Base-by-base conservation (phyloP, 2,888 invertebrate species). In the Apamea anceps region DNA sequence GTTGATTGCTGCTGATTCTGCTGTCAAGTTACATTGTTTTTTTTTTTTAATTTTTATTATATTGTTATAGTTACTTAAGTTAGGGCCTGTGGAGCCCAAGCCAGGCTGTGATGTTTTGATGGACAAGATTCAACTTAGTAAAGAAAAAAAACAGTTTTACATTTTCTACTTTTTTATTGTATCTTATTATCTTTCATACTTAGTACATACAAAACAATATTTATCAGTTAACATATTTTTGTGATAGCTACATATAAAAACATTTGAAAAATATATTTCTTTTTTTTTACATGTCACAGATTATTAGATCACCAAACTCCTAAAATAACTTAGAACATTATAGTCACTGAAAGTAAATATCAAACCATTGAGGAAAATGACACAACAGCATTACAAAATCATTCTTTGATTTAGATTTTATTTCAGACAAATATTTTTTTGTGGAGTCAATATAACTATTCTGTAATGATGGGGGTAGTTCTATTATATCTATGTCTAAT, bases 291-390 rank as follows among this genome's bases (percentile, higher is more conserved):
- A 18, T 37, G 4, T 28, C 15, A 37, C 15, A 21, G 15, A 48
- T 21, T 48, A 0, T 73, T 63, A 51, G 1, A 25, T 37, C 18
- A 68, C 10, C 12, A 48, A 18, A n/a, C 12, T 48, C 48, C 0
- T 45, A 18, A 18, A 51, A 57, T 4, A 77, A 8, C 25, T n/a
- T n/a, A 6, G 21, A 18, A 42, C 3, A 83, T 18, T 76, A 32
- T 3, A 13, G 13, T 77, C 65, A 62, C 57, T 84, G 60, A 86
- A 91, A 92, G 89, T 95, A 96, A 77, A 95, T 85, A 90, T 94
- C 91, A 90, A 96, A 95, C 96, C 96, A 96, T 42, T 93, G 89
- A 51, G 95, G 94, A 86, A 93, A 96, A 89, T 97, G 96, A n/a
- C 95, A 93, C 32, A 97, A 80, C 51, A 96, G 82, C 92, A 96